Evolutionary conservation across 2,113 vertebrate genomes (phyloP).

Genomic region (Daphoenositta chrysoptera): DNA sequence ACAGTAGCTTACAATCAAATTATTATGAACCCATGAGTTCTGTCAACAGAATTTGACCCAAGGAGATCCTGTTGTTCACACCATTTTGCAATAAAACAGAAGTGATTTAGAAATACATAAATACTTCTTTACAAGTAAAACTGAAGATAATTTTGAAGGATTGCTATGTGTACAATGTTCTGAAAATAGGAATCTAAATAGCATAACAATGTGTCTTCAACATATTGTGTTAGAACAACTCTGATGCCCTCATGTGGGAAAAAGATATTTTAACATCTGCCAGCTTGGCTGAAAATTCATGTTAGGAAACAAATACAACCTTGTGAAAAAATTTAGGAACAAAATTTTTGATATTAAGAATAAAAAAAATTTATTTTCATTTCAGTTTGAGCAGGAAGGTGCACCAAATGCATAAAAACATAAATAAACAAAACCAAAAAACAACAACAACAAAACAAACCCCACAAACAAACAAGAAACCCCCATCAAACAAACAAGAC

Average conservation of each 20-base stretch:
- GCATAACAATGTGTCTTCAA: not conserved
- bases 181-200: not conserved
- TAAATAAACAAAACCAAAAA: not conserved
- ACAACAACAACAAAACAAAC: not conserved
- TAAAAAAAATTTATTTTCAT: not conserved
- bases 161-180: not conserved
- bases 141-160: not conserved
- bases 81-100: not conserved
- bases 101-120: not conserved
- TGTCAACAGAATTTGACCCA: not conserved
- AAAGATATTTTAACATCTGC: conserved; percentile 32
- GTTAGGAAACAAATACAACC: not conserved
- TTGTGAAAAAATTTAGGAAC: not conserved
- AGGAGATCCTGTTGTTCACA: not conserved
- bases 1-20: not conserved
- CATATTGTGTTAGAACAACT: conserved; percentile 23
- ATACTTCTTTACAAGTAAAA: not conserved
- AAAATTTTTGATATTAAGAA: not conserved
- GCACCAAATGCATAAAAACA: not conserved
- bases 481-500: not conserved
- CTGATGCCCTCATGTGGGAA: conserved; percentile 77
- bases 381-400: not conserved
- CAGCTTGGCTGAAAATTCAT: not conserved
- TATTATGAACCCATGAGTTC: not conserved
- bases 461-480: not conserved